A percentile compares a stretch with the other conserved stretches of the same genome.
These are phyloP conservation scores for Volucella bombylans DNA, from an alignment of 2,888 invertebrate genomes.

Conservation along the genomic window DNA sequence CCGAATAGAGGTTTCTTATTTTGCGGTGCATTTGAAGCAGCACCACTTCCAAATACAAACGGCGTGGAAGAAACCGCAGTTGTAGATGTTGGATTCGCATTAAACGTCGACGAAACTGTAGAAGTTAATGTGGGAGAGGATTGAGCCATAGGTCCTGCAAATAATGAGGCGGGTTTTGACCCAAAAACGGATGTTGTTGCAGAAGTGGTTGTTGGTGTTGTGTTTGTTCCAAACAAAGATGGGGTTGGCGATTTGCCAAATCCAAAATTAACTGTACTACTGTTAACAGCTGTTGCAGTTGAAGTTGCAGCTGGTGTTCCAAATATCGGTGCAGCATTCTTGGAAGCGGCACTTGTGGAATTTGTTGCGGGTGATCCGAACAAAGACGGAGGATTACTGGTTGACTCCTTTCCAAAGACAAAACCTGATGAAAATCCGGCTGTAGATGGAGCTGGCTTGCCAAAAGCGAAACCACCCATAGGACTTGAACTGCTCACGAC, in stretches of 20 bases:
- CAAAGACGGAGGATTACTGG: conserved; percentile 4
- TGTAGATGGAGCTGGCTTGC: conserved; percentile 38
- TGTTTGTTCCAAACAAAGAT: conserved; percentile 48
- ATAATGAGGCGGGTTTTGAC: conserved; percentile 63
- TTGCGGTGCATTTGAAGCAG: conserved; percentile 42
- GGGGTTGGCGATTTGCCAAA: conserved; percentile 63
- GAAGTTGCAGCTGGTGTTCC: conserved; percentile 48
- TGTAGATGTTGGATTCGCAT: conserved; percentile 42
- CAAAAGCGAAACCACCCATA: conserved; percentile 49
- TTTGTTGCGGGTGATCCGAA: conserved; percentile 57
- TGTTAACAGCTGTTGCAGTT: conserved; percentile 67
- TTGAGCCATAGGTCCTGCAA: conserved; percentile 25
- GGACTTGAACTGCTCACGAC: conserved; percentile 33
- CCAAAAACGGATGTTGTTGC: conserved; percentile 65
- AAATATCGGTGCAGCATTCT: conserved; percentile 42
- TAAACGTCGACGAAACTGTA: conserved; percentile 47
- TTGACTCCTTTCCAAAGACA: conserved; percentile 46
- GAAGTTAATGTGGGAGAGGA: conserved; percentile 50
- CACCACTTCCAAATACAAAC: conserved; percentile 58
- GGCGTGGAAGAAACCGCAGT: conserved; percentile 39
- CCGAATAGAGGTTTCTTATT: conserved; percentile 49
- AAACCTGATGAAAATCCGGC: conserved; percentile 39
- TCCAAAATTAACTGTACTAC: conserved; percentile 67
- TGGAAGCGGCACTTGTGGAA: conserved; percentile 51
- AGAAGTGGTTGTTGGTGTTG: conserved; percentile 44